A percentile compares a stretch with the other conserved stretches of the same genome.
Conservation (phyloP, 2,888 invertebrate species). For the Drosophila koepferae region DNA sequence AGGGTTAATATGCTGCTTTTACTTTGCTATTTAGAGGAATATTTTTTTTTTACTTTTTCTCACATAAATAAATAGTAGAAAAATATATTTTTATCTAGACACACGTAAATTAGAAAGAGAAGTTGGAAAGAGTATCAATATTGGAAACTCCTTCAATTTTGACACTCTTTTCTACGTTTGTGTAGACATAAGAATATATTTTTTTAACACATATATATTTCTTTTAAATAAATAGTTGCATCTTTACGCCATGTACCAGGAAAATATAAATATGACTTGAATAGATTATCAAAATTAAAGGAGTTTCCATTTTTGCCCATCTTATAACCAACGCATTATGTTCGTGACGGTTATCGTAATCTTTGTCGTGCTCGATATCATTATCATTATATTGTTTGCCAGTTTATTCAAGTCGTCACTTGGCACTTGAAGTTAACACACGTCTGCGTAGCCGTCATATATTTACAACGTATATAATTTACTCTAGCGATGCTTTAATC, state of each 20-base stretch:
- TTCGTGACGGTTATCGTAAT: conserved; percentile 10
- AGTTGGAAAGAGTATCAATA: too few relatives aligned
- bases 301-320: background rate
- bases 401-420: conserved; percentile 33
- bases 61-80: background rate
- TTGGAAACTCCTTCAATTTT: too few relatives aligned
- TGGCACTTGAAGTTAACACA: conserved; percentile 40
- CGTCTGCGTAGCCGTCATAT: conserved; percentile 27
- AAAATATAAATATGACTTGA: background rate
- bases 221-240: background rate
- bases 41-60: background rate
- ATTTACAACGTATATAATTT: conserved; percentile 63
- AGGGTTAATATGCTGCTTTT: background rate
- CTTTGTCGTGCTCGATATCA: conserved; percentile 13
- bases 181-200: too few relatives aligned
- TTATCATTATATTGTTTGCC: conserved; percentile 3
- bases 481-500: conserved; percentile 42
- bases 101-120: background rate
- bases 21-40: background rate
- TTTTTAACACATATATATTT: too few relatives aligned
- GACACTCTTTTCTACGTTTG: too few relatives aligned
- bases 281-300: background rate
- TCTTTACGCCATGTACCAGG: background rate
- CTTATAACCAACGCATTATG: conserved; percentile 4
- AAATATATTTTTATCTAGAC: background rate